Evolutionary conservation across 2,113 vertebrate genomes (phyloP), one percentile per base, ranked within the genome.

Genomic region (Pardalotus punctatus): DNA sequence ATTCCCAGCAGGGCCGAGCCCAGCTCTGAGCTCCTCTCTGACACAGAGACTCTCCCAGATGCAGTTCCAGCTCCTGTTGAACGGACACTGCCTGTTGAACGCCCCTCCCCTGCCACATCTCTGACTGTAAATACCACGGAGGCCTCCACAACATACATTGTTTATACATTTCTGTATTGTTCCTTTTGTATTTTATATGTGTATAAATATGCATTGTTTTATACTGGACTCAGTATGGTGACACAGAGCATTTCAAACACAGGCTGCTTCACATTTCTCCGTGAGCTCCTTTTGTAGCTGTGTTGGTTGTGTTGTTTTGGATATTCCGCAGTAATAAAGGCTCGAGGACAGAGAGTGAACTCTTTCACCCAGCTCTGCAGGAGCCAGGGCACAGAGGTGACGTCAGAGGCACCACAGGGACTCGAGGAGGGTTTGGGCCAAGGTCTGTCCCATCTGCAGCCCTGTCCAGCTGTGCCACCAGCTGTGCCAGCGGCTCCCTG

Each of bases 211-310:
- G 92, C 91, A 54, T 95, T 92, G 90, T 98, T 98, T 98, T 98
- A 64, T 98, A 98, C 96, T 97, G 95, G 97, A 97, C 81, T 81
- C 86, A 38, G 94, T 96, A 93, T 50, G 73, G 94, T 97, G 97
- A 96, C 94, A 96, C 97, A 98, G 98, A 98, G 97, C 97, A 98
- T 98, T 98, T 98, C 98, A 98, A 98, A 98, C 97, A 97, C 97
- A 95, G 97, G 97, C 97, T 97, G 96, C 97, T 97, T 97, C 97
- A 97, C 96, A 82, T 98, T 98, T 97, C 97, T 94, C 89, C 1
- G 60, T 97, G 96, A 97, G 95, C 94, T 91, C 95, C 88, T 97
- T 98, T 97, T 98, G 96, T 97, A 98, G 96, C 96, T 90, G 91
- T 97, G 91, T 77, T 97, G 97, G 87, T 72, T 33, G 86, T 70